A percentile compares a stretch with the other conserved stretches of the same genome.
phyloP scores from a whole-genome alignment of 2,113 vertebrate species.

The Toxostoma redivivum region DNA sequence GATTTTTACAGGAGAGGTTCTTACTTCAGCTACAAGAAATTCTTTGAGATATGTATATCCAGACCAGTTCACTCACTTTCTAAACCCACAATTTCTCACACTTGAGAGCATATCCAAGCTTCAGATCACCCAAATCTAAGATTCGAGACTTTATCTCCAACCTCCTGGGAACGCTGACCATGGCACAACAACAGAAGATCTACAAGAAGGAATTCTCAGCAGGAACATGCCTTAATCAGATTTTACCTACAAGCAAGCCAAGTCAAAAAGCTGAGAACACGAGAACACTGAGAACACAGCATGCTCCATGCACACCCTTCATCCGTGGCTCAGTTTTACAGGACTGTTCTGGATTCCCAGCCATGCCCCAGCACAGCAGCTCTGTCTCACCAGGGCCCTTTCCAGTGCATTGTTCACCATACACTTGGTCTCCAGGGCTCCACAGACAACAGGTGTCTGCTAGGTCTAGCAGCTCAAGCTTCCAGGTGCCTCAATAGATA shows the following conservation, averaged over 20 bases:
- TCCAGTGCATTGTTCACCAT: background rate
- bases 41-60: background rate
- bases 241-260: background rate
- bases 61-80: background rate
- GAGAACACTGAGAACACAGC: background rate
- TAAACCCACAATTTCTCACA: background rate
- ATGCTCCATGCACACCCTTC: background rate
- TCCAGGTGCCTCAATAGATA: background rate
- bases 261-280: background rate
- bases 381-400: background rate
- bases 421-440: background rate
- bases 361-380: background rate
- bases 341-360: background rate
- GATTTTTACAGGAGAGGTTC: background rate
- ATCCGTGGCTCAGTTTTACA: background rate
- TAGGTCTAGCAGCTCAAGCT: background rate
- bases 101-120: background rate
- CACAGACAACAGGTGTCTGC: background rate
- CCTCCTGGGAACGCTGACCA: background rate
- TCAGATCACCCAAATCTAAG: background rate
- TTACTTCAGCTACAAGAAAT: background rate
- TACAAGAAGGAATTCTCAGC: background rate
- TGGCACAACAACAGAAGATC: background rate
- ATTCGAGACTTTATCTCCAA: background rate
- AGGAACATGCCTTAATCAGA: background rate